A percentile compares a stretch with the other conserved stretches of the same genome.
Evolutionary conservation across 2,113 vertebrate genomes (phyloP).

Genomic region (Bucco capensis): DNA sequence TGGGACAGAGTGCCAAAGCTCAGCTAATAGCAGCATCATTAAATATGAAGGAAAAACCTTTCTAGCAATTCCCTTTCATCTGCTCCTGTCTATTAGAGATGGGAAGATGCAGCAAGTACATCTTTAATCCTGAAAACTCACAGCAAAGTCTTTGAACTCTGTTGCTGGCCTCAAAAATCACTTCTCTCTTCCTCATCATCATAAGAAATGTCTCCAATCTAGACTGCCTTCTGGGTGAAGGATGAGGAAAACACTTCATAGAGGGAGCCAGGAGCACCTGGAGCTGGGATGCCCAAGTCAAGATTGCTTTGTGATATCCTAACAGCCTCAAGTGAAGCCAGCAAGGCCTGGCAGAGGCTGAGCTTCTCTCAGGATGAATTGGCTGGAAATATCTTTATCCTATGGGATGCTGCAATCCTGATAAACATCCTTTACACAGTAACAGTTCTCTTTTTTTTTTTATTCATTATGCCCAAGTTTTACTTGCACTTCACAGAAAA

Average conservation of each 20-base stretch:
- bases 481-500: not conserved
- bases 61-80: constrained; percentile 67
- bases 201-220: not conserved
- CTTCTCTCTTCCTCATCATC: not conserved
- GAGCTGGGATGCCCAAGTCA: not conserved
- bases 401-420: not conserved
- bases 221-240: not conserved
- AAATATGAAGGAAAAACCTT: constrained; percentile 63
- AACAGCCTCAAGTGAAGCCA: not conserved
- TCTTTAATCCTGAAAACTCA: constrained; percentile 62
- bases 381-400: not conserved
- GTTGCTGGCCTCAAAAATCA: constrained; percentile 39
- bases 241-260: not conserved
- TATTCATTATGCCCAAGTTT: not conserved
- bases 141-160: constrained; percentile 59
- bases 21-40: constrained; percentile 64
- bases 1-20: constrained; percentile 49
- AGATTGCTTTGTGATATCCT: not conserved
- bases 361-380: not conserved
- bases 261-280: not conserved
- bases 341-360: not conserved
- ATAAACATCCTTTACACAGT: not conserved
- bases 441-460: not conserved
- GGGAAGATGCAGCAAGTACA: constrained; percentile 4
- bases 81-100: constrained; percentile 66